These are phyloP conservation scores for Rhabdomys dilectus DNA, from an alignment of 2,113 vertebrate species.

Conservation along the genomic window DNA sequence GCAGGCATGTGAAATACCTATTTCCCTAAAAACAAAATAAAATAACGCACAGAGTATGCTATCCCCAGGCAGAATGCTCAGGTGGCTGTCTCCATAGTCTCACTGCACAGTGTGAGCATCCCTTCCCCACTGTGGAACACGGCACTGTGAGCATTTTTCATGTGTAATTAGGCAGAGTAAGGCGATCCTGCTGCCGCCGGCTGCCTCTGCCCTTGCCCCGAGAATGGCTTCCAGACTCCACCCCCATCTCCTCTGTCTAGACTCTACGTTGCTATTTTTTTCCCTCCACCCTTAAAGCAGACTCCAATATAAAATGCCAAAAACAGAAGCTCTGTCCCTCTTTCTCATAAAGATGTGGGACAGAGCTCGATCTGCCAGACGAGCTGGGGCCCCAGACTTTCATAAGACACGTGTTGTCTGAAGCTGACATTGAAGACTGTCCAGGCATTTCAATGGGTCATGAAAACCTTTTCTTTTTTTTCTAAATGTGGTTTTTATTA, in stretches of 20 bases:
- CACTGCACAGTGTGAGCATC: constrained; percentile 83
- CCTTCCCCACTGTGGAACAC: constrained; percentile 81
- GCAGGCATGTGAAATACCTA: not conserved
- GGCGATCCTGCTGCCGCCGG: constrained; percentile 89
- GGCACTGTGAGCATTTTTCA: constrained; percentile 91
- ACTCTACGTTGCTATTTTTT: constrained; percentile 92
- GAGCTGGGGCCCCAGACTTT: constrained; percentile 85
- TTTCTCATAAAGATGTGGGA: constrained; percentile 90
- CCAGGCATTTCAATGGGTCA: constrained; percentile 87
- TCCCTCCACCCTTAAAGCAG: constrained; percentile 87
- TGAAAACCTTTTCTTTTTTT: constrained; percentile 70
- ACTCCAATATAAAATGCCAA: constrained; percentile 91
- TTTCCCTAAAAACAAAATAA: constrained; percentile 5
- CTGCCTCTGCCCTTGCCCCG: constrained; percentile 88
- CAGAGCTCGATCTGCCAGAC: constrained; percentile 84
- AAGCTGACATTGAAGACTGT: constrained; percentile 88
- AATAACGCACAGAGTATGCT: not conserved
- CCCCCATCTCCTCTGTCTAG: constrained; percentile 94
- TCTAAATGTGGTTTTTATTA: constrained; percentile 91
- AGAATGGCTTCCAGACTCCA: constrained; percentile 95
- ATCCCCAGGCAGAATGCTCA: constrained; percentile 31
- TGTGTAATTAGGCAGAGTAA: constrained; percentile 94
- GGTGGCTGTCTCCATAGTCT: constrained; percentile 72
- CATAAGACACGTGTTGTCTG: constrained; percentile 89
- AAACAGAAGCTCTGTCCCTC: constrained; percentile 90